A percentile compares a stretch with the other conserved stretches of the same genome.
Evolutionary conservation across 2,888 invertebrate genomes (phyloP).

Genomic region (Drosophila barbarae): DNA sequence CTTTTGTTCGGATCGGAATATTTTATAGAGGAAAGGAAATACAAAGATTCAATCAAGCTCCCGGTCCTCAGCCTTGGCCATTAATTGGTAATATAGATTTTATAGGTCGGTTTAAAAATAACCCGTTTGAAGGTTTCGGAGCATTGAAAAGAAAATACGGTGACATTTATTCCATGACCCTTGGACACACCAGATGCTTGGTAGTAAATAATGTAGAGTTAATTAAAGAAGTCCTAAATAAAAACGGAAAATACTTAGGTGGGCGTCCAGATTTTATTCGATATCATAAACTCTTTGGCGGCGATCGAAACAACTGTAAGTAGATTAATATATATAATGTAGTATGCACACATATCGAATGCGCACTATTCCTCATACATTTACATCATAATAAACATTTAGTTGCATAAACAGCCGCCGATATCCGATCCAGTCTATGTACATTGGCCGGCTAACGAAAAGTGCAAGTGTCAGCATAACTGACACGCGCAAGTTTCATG

Average conservation of each 20-base stretch:
- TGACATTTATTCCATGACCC: constrained; percentile 85
- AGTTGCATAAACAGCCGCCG: too few species aligned
- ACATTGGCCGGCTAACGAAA: too few species aligned
- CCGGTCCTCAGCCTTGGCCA: constrained; percentile 86
- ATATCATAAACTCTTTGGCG: constrained; percentile 90
- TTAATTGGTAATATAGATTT: constrained; percentile 87
- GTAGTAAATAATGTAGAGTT: constrained; percentile 87
- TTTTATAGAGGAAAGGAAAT: constrained; percentile 13
- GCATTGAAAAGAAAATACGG: constrained; percentile 86
- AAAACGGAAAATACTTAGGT: constrained; percentile 90
- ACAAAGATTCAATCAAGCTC: constrained; percentile 77
- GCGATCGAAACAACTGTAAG: constrained; percentile 93
- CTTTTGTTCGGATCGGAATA: constrained; percentile 6
- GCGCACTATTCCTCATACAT: too few species aligned
- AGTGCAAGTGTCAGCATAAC: too few species aligned
- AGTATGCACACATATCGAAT: too few species aligned
- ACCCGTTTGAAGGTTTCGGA: constrained; percentile 87
- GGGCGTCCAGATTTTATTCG: constrained; percentile 90
- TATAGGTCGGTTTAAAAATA: constrained; percentile 82
- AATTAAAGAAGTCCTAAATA: constrained; percentile 88
- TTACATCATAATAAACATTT: too few species aligned
- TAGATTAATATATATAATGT: constrained; percentile 58
- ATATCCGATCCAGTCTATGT: too few species aligned
- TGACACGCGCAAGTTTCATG: too few species aligned
- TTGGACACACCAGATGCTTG: constrained; percentile 86